Evolutionary conservation across 2,797 vertebrate species (phyloP).

Genomic region (Sebastes itinus): DNA sequence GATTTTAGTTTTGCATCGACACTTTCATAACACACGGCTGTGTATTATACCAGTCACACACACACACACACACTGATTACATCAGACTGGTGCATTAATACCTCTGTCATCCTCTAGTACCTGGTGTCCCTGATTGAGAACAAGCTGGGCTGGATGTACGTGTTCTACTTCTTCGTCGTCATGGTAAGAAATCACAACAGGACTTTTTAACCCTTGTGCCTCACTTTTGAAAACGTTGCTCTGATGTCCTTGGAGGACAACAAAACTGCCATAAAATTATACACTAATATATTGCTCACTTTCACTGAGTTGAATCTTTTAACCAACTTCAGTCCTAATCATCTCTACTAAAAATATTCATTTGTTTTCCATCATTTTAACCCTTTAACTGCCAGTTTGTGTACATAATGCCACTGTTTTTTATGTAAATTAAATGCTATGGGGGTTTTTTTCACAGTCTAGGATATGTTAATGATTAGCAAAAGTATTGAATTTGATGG

Average conservation of each 20-base stretch:
- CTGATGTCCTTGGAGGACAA: background rate
- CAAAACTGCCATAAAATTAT: background rate
- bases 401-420: background rate
- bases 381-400: background rate
- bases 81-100: background rate
- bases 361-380: background rate
- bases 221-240: background rate
- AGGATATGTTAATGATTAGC: too few relatives aligned
- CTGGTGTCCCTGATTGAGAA: conserved; percentile 94
- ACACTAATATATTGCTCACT: background rate
- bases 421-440: background rate
- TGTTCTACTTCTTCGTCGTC: conserved; percentile 96
- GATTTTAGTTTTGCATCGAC: background rate
- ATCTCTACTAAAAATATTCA: background rate
- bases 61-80: background rate
- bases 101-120: conserved; percentile 69
- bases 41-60: background rate
- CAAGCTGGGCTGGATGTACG: conserved; percentile 90
- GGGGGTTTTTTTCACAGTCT: too few relatives aligned
- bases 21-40: background rate
- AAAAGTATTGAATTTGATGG: too few relatives aligned
- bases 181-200: conserved; percentile 85
- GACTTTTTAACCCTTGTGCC: background rate
- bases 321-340: background rate
- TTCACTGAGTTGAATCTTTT: background rate